These are phyloP conservation scores for Ursus arctos DNA, from an alignment of 2,113 vertebrate species.

Conservation along the genomic window DNA sequence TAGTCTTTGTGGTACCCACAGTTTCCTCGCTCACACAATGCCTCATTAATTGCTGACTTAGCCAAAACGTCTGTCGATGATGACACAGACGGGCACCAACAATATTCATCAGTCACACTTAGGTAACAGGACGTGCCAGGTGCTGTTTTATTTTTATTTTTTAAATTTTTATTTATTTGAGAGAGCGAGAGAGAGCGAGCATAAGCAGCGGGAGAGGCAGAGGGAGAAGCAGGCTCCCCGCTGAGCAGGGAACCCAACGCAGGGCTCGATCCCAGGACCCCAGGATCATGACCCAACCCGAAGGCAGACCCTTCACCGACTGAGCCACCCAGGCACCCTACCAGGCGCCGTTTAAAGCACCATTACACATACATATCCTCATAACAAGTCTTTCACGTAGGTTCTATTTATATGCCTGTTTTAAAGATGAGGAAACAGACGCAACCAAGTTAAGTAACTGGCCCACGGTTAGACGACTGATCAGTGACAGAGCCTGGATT, in stretches of 20 bases:
- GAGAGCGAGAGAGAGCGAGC: background rate
- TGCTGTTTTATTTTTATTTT: background rate
- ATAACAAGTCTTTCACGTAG: background rate
- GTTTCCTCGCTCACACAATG: background rate
- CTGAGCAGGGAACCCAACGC: background rate
- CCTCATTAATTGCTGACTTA: background rate
- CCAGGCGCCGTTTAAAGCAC: background rate
- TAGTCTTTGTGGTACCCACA: background rate
- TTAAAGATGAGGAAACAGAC: slow-evolving; percentile 55
- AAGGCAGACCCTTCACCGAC: background rate
- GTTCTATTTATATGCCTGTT: slow-evolving; percentile 35
- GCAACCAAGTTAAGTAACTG: slow-evolving; percentile 25
- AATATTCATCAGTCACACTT: background rate
- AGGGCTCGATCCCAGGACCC: background rate
- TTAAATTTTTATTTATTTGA: background rate
- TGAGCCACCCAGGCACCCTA: background rate
- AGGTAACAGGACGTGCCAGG: background rate
- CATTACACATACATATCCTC: background rate
- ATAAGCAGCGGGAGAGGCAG: background rate
- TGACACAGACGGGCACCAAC: background rate
- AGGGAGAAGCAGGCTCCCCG: background rate
- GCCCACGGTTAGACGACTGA: background rate
- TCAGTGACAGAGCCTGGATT: background rate
- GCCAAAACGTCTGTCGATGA: background rate
- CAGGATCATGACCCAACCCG: background rate